Percentiles rank a stretch among this genome's conserved stretches.
Evolutionary conservation across 2,797 vertebrate genomes (phyloP).

Genomic region (Falco novaeseelandiae): DNA sequence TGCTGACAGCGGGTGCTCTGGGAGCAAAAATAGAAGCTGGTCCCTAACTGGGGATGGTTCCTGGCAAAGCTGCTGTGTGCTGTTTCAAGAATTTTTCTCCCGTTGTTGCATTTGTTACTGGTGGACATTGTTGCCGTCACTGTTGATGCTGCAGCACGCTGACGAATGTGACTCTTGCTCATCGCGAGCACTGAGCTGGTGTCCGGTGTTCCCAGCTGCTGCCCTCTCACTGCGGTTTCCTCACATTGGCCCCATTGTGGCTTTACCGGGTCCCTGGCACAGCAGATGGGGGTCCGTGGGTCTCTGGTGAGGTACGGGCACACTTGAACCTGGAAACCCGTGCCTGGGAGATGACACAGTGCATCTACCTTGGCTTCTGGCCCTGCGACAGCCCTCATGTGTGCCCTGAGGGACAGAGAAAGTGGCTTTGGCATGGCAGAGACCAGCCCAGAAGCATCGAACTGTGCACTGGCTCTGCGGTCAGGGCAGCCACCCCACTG

Average conservation of each 20-base stretch:
- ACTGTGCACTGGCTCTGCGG: background rate
- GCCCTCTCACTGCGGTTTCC: background rate
- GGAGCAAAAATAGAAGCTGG: background rate
- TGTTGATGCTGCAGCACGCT: accelerated
- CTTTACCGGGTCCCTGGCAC: background rate
- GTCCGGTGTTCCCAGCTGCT: background rate
- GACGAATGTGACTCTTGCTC: background rate
- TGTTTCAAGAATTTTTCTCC: background rate
- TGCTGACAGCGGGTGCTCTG: background rate
- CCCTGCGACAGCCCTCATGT: accelerated
- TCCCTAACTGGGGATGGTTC: background rate
- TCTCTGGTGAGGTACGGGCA: accelerated
- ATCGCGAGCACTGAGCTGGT: background rate
- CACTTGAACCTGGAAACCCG: accelerated
- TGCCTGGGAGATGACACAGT: accelerated
- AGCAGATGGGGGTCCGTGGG: accelerated
- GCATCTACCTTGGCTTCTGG: background rate
- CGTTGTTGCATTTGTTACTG: background rate
- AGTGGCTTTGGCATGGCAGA: accelerated
- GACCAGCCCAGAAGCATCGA: accelerated
- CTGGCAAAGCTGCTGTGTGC: background rate
- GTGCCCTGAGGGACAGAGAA: accelerated
- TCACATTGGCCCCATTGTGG: accelerated
- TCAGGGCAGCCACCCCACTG: background rate
- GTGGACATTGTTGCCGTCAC: accelerated